Evolutionary conservation across 2,113 vertebrate species (phyloP).

Genomic region (Microcebus murinus): DNA sequence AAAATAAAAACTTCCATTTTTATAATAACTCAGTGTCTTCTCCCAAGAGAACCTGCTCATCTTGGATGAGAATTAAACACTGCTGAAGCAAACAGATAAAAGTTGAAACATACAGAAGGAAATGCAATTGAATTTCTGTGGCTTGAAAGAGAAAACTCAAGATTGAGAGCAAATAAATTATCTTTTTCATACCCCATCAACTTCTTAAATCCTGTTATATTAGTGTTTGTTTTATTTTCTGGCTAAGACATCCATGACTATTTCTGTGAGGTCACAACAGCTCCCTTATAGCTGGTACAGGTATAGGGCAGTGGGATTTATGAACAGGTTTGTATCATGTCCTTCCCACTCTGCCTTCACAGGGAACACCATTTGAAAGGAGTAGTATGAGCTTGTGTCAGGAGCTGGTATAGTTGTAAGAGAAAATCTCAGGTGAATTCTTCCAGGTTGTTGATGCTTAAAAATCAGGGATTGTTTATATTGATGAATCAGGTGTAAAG

Average conservation of each 20-base stretch:
- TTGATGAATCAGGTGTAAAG: not conserved
- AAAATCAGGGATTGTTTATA: not conserved
- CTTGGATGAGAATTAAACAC: not conserved
- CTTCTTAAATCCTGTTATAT: not conserved
- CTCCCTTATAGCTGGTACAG: too few relatives aligned
- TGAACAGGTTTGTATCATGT: not conserved
- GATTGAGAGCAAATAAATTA: not conserved
- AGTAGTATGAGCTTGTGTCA: not conserved
- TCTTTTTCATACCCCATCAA: not conserved
- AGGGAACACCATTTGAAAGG: not conserved
- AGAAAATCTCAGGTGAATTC: not conserved
- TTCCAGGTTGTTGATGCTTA: not conserved
- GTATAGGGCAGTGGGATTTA: not conserved
- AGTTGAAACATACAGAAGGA: not conserved
- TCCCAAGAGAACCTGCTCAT: not conserved
- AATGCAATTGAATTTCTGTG: conserved; percentile 9
- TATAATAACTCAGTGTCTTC: not conserved
- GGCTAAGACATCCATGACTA: not conserved
- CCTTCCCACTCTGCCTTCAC: not conserved
- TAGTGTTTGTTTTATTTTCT: conserved; percentile 17
- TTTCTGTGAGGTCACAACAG: not conserved
- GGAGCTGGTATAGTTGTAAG: not conserved
- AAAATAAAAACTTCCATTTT: conserved; percentile 6
- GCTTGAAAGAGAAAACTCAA: conserved; percentile 13
- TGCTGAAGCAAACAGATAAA: not conserved